phyloP scores from a whole-genome alignment of 2,888 invertebrate genomes.

The Syrphus vitripennis region DNA sequence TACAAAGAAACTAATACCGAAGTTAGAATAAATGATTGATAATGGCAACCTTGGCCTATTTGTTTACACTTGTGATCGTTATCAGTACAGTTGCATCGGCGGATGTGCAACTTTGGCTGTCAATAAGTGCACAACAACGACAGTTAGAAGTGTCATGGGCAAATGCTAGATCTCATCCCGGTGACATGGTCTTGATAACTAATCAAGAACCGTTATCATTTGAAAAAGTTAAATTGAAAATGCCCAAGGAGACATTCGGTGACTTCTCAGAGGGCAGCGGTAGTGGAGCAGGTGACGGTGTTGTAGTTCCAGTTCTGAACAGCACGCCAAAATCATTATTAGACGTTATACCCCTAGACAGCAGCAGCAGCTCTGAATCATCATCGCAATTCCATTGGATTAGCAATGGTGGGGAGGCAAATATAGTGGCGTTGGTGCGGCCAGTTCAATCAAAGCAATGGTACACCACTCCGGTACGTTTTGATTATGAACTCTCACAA shows the following conservation, averaged over 20 bases:
- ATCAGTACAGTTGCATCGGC: conserved; percentile 5
- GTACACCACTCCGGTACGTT: conserved; percentile 79
- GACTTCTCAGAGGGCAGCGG: conserved; percentile 73
- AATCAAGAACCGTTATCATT: conserved; percentile 77
- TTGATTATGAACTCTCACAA: conserved; percentile 76
- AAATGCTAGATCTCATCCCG: conserved; percentile 75
- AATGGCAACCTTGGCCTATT: conserved; percentile 41
- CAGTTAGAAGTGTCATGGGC: conserved; percentile 80
- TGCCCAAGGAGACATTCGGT: conserved; percentile 73
- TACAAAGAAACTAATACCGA: not conserved
- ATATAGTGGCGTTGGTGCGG: conserved; percentile 76
- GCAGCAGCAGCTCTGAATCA: conserved; percentile 37
- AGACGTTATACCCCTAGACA: conserved; percentile 52
- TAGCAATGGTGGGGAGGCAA: conserved; percentile 75
- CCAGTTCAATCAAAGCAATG: conserved; percentile 76
- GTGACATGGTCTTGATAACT: conserved; percentile 78
- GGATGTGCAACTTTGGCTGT: conserved; percentile 76
- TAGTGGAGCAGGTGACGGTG: conserved; percentile 18
- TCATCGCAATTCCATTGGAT: conserved; percentile 75
- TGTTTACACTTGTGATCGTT: conserved; percentile 10
- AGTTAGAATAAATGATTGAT: not conserved
- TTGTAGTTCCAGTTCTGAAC: conserved; percentile 72
- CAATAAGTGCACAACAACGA: conserved; percentile 78
- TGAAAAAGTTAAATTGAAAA: conserved; percentile 73
- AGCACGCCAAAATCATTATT: conserved; percentile 53